Evolutionary conservation across 2,888 invertebrate genomes (phyloP).

Genomic region (Eupithecia exiguata): DNA sequence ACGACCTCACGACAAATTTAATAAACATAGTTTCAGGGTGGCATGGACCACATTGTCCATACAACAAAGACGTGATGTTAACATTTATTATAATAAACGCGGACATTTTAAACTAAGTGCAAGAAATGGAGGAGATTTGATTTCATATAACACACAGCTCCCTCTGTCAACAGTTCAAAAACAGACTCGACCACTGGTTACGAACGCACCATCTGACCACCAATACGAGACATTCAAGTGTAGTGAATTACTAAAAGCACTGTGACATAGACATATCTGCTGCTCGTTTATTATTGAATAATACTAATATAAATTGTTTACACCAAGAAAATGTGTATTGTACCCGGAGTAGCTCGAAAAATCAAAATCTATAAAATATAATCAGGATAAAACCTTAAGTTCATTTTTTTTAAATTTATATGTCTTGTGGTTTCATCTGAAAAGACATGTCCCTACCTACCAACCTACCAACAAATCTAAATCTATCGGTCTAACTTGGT

Average conservation of each 20-base stretch:
- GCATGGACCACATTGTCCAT: background rate
- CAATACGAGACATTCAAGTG: no score
- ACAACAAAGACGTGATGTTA: background rate
- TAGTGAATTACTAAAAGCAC: no score
- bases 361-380: background rate
- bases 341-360: background rate
- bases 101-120: background rate
- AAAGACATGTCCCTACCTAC: no score
- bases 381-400: background rate
- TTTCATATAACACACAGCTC: no score
- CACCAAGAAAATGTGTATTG: background rate
- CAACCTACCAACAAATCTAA: background rate
- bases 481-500: background rate
- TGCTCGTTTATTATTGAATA: no score
- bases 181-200: no score
- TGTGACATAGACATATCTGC: no score
- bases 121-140: background rate
- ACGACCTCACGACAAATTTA: slow-evolving; percentile 41
- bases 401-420: background rate
- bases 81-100: background rate
- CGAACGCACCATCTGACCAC: no score
- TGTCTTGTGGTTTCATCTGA: background rate
- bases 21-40: background rate
- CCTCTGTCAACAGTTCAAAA: no score
- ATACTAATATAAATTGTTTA: no score